Base-by-base conservation (phyloP, 2,797 vertebrate genomes). In the Brachyalestes nurse region DNA sequence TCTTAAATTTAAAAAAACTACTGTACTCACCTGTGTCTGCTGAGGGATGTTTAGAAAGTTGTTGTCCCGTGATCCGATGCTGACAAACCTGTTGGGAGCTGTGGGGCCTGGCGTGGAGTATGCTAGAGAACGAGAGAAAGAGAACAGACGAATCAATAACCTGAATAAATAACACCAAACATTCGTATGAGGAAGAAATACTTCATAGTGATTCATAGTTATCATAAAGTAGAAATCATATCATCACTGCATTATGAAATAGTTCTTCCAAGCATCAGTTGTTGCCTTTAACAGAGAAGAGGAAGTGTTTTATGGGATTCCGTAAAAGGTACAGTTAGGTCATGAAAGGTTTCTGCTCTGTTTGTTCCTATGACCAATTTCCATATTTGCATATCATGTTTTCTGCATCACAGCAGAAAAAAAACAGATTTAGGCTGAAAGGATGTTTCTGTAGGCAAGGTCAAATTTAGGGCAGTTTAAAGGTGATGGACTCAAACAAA, bases 41-140 rank as follows among this genome's bases (percentile, higher is more conserved):
- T 94, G 95, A 86, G 95, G 94, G 90, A 95, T 94, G 92, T 94
- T 95, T 93, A 95, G 93, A 95, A 96, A 95, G 95, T 96, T 95
- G 94, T 94, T 91, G 95, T 95, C 95, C 94, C 94, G 94, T 95
- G 95, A 93, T 95, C 95, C 95, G 94, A 96, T 95, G 94, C 95
- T 94, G 95, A 95, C 95, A 95, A 96, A 95, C 94, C 95, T 94
- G 95, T 95, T 95, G 94, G 95, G 92, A 94, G 95, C 90, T 93
- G 94, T 86, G 94, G 95, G 88, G 94, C 94, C 94, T 94, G 95
- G 90, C 94, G 95, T 88, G 94, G 95, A 86, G 93, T 95, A 95
- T 94, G 95, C 95, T 95, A 55, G 40, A 62, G 23, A 77, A 40
- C 67, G 47, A 70, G 51, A 78, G 72, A 62, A 38, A 86, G 67